Evolutionary conservation across 2,888 invertebrate species (phyloP).

Genomic region (Melipona bicolor): DNA sequence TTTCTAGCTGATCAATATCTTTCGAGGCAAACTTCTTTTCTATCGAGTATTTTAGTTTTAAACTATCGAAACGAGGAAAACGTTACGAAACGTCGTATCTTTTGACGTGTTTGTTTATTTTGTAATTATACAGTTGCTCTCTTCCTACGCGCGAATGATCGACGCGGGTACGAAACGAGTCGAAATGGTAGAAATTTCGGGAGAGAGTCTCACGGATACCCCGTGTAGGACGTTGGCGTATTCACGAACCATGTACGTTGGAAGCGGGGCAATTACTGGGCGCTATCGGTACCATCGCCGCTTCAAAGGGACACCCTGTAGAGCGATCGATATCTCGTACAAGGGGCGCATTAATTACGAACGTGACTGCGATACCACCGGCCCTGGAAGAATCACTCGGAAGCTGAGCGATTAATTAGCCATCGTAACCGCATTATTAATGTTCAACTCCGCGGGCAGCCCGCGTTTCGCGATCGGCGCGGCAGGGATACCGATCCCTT

Average conservation of each 20-base stretch:
- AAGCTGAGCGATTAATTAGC: slow-evolving; percentile 65
- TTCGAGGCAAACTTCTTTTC: no score
- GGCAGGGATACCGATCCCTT: slow-evolving; percentile 12
- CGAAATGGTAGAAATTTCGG: neutral
- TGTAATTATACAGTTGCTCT: no score
- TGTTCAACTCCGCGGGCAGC: neutral
- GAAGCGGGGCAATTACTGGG: slow-evolving; percentile 34
- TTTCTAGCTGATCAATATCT: no score
- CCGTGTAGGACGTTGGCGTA: neutral
- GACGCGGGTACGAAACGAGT: neutral
- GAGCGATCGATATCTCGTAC: slow-evolving; percentile 67
- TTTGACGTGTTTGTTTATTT: no score
- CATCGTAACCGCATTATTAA: slow-evolving; percentile 45
- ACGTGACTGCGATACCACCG: slow-evolving; percentile 62
- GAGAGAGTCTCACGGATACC: neutral
- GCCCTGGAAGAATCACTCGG: slow-evolving; percentile 63
- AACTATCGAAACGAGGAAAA: no score
- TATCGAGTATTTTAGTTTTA: no score
- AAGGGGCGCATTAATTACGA: slow-evolving; percentile 65
- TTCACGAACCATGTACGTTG: neutral
- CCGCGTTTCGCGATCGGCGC: slow-evolving; percentile 14
- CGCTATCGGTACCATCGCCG: slow-evolving; percentile 27
- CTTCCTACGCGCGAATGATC: no score
- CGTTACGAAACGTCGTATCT: no score
- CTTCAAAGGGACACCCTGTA: slow-evolving; percentile 62